Evolutionary conservation across 2,797 vertebrate species (phyloP), one percentile per base, ranked within the genome.

Genomic region (Hypotaenidia philippensis): DNA sequence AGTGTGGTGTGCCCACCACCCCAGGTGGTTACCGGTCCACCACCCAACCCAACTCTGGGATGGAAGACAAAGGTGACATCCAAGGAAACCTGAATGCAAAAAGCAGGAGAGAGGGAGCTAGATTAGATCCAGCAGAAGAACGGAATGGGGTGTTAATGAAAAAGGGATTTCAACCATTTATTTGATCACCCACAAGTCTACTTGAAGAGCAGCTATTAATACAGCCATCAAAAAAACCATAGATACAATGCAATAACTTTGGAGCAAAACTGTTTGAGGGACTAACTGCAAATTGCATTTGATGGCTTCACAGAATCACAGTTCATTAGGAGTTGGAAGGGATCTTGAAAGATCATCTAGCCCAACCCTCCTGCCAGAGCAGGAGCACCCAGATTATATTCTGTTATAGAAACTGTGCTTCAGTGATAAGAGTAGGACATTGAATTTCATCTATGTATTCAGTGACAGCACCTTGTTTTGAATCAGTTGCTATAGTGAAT

Each of bases 1-100:
- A 5, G 29, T 0, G 1, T 5, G 38, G 84, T 56, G 41, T n/a
- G 47, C 25, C 44, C 68, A 6, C 25, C 2, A 0, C 21, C 41
- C 53, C 50, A 12, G 3, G 11, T 11, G 27, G 26, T 10, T 50
- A 50, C 27, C 2, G 0, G 13, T 45, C 70, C 29, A 13, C 4
- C 40, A 40, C 36, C 26, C 56, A 15, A 29, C 29, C 49, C 70
- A 71, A 3, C 13, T 18, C 53, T 22, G 36, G 44, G 18, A 26
- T 40, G 53, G 59, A 26, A 29, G 19, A 31, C 44, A 49, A n/a
- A 32, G 26, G 9, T 63, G 49, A 36, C 4, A 2, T 4, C 29
- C 41, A 85, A 82, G 50, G 64, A 69, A 90, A 18, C 25, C 15
- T 55, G 78, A 65, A 47, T 5, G 20, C 12, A 40, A 40, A 61